These are phyloP conservation scores for Austrolebias charrua DNA, from an alignment of 2,797 vertebrate genomes.

Conservation along the genomic window DNA sequence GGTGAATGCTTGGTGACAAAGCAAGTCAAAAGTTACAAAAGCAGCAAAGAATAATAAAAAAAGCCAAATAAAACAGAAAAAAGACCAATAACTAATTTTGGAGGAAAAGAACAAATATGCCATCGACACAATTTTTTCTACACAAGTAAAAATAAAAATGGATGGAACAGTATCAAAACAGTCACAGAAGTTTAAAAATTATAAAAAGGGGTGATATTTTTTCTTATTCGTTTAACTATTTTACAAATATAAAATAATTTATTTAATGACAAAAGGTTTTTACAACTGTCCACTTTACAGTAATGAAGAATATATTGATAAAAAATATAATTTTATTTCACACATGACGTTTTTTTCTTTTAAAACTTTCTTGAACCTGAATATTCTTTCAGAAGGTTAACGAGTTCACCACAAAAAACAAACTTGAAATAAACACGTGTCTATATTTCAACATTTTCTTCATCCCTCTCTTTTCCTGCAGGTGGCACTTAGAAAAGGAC, in stretches of 20 bases:
- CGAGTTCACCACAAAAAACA: neutral
- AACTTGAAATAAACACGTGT: neutral
- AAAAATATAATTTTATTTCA: too few species aligned
- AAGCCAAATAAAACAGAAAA: constrained; percentile 34
- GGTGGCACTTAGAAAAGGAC: neutral
- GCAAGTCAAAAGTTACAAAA: constrained; percentile 45
- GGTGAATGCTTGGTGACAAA: constrained; percentile 67
- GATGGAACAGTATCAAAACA: constrained; percentile 6
- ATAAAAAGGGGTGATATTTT: neutral
- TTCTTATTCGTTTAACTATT: neutral
- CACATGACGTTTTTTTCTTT: too few species aligned
- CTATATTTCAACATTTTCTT: neutral
- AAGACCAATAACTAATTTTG: constrained; percentile 35
- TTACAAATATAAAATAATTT: too few species aligned
- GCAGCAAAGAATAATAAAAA: constrained; percentile 41
- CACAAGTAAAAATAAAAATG: neutral
- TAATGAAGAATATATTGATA: too few species aligned
- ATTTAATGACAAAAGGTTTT: too few species aligned
- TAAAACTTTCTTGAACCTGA: neutral
- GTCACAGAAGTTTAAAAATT: neutral
- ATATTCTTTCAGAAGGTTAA: too few species aligned
- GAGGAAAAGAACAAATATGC: constrained; percentile 14
- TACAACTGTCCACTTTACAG: too few species aligned
- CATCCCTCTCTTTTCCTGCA: neutral
- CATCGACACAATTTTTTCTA: neutral